Base-by-base conservation (phyloP, 2,797 vertebrate species). In the Alexandromys oeconomus region DNA sequence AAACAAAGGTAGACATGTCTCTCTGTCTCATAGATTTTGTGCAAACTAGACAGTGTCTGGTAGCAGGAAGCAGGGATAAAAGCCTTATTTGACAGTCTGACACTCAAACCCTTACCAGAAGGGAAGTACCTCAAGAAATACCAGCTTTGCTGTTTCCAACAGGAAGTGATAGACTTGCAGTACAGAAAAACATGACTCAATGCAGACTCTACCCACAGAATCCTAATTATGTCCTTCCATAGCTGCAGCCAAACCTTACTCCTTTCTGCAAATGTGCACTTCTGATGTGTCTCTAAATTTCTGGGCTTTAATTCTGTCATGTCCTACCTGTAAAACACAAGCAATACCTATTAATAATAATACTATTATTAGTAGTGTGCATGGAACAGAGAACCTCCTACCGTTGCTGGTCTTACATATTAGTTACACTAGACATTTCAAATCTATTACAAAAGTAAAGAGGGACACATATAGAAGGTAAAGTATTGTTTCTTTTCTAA, bases 1-100 rank as follows among this genome's bases (percentile, higher is more conserved):
- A 87, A 40, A 84, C 2, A 17, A 81, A 81, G 43, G 25, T 86
- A 63, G 89, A 96, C 77, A 95, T 97, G 93, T 95, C 61, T 84
- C 40, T 9, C 6, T 40, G 3, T 48, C 1, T 69, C 3, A 40
- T 15, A 85, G 3, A 3, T 40, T 93, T 79, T 85, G 9, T 61
- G 74, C 48, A 88, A 46, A 9, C 46, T 92, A 43, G 40, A 25
- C 51, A 59, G 8, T 48, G 29, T 71, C 37, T 73, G 15, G 51
- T 37, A 88, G 27, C 40, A 78, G 76, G 54, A 88, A 74, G 37
- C 40, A 43, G 31, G n/a, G 2, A 69, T 61, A 88, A 46, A 87
- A 80, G 37, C 23, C 77, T 81, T 81, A 95, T 80, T 79, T 37
- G 0, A 8, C 31, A 48, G 29, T 87, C 23, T 67, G 10, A 87